Percentiles rank a stretch among this genome's conserved stretches.
Conservation (phyloP, 1,140 invertebrate genomes). For the Gerris buenoi region DNA sequence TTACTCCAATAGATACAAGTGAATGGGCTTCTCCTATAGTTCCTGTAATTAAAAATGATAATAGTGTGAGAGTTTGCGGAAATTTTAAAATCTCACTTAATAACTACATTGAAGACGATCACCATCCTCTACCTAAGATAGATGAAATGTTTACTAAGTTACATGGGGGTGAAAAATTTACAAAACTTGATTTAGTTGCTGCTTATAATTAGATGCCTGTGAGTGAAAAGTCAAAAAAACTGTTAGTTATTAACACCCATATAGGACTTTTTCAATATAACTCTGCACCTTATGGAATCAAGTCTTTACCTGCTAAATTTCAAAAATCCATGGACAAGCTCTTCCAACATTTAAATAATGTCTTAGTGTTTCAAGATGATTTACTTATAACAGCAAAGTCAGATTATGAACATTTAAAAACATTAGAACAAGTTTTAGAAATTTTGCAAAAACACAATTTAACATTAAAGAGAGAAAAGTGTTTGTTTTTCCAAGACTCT, state of each 20-base stretch:
- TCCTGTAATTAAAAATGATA: neutral
- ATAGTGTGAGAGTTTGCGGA: neutral
- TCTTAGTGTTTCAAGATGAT: constrained; percentile 23
- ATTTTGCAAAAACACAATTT: neutral
- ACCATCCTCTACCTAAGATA: constrained; percentile 14
- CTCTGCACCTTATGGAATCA: constrained; percentile 32
- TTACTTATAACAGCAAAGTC: constrained; percentile 19
- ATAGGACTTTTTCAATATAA: constrained; percentile 27
- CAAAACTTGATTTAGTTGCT: constrained; percentile 13
- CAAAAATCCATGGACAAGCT: constrained; percentile 32
- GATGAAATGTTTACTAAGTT: constrained; percentile 14
- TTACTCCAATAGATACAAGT: neutral
- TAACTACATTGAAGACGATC: neutral
- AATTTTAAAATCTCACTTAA: neutral
- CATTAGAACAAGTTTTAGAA: neutral
- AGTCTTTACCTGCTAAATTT: constrained; percentile 32
- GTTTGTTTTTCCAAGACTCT: constrained; percentile 2
- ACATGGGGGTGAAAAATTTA: constrained; percentile 1
- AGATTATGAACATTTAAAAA: constrained; percentile 1
- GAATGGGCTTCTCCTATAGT: neutral
- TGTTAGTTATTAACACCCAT: constrained; percentile 25
- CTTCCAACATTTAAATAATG: constrained; percentile 22
- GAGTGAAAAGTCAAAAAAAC: constrained; percentile 21
- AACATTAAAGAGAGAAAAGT: neutral
- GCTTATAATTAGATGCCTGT: constrained; percentile 18